These are phyloP conservation scores for Abscondita cerata DNA, from an alignment of 2,888 invertebrate genomes.

Conservation along the genomic window DNA sequence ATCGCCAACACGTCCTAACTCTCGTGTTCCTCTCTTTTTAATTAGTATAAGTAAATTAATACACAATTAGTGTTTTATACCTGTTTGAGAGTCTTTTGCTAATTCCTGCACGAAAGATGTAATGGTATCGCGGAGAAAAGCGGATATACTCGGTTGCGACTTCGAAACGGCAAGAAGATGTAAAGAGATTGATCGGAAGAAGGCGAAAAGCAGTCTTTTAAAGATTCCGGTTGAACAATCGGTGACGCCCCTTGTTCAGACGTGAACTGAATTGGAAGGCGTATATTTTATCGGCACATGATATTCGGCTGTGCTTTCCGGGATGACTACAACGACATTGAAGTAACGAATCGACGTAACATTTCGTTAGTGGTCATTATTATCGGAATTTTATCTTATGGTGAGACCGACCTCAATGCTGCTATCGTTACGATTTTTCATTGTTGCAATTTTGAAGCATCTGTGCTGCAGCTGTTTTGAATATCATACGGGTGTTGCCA, in stretches of 20 bases:
- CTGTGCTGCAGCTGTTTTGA: slow-evolving; percentile 63
- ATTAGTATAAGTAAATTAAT: slow-evolving; percentile 22
- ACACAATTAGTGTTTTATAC: slow-evolving; percentile 14
- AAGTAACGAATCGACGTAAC: slow-evolving; percentile 67
- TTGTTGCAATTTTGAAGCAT: slow-evolving; percentile 82
- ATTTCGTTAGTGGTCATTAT: slow-evolving; percentile 86
- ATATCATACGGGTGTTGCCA: no score
- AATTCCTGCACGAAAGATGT: slow-evolving; percentile 43
- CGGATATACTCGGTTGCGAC: slow-evolving; percentile 43
- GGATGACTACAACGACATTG: slow-evolving; percentile 75
- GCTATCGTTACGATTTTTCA: slow-evolving; percentile 92
- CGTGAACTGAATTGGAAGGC: slow-evolving; percentile 97
- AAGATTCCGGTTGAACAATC: slow-evolving; percentile 28
- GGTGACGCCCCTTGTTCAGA: slow-evolving; percentile 76
- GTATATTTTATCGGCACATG: slow-evolving; percentile 91
- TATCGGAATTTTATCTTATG: slow-evolving; percentile 91
- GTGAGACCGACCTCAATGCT: slow-evolving; percentile 92
- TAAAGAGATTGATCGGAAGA: slow-evolving; percentile 1
- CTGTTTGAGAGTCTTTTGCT: slow-evolving; percentile 10
- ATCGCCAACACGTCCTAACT: slow-evolving; percentile 16
- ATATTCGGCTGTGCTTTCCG: slow-evolving; percentile 95
- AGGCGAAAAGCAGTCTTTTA: slow-evolving; percentile 23
- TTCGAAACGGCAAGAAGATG: slow-evolving; percentile 37
- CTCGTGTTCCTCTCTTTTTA: slow-evolving; percentile 13
- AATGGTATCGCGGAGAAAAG: slow-evolving; percentile 42